Conservation (phyloP, 2,888 invertebrate genomes). For the Axea sp. region DNA sequence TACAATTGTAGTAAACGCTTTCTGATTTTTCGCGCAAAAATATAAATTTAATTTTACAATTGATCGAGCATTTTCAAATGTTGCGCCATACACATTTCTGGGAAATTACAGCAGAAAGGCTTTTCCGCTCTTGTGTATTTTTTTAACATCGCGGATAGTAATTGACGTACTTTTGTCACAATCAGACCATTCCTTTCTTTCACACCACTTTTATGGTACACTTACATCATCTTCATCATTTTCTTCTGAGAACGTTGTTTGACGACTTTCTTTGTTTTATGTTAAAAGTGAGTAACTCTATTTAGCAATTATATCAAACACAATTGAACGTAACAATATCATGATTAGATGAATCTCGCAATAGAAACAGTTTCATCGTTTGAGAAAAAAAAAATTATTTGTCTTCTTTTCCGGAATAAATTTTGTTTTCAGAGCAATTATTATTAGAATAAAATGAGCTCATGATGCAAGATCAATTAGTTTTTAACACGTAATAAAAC, state of each 20-base stretch:
- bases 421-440: not conserved
- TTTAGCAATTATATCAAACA: constrained; percentile 33
- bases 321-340: constrained; percentile 20
- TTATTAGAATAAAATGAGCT: too few relatives aligned
- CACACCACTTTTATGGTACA: constrained; percentile 48
- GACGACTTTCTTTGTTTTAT: constrained; percentile 42
- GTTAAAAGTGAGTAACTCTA: constrained; percentile 14
- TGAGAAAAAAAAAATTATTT: too few relatives aligned
- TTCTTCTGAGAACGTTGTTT: constrained; percentile 34
- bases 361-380: constrained; percentile 9
- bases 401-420: too few relatives aligned
- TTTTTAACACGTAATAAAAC: too few relatives aligned
- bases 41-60: constrained; percentile 26
- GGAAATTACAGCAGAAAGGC: constrained; percentile 1
- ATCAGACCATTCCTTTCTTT: constrained; percentile 38
- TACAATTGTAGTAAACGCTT: constrained; percentile 39
- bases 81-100: constrained; percentile 28
- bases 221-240: constrained; percentile 40
- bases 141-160: constrained; percentile 10
- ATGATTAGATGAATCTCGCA: too few relatives aligned
- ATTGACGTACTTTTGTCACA: constrained; percentile 49
- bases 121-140: constrained; percentile 27
- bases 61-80: constrained; percentile 22
- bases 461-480: too few relatives aligned
- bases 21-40: constrained; percentile 8